Evolutionary conservation across 2,113 vertebrate genomes (phyloP).

Genomic region (Syrmaticus mikado): DNA sequence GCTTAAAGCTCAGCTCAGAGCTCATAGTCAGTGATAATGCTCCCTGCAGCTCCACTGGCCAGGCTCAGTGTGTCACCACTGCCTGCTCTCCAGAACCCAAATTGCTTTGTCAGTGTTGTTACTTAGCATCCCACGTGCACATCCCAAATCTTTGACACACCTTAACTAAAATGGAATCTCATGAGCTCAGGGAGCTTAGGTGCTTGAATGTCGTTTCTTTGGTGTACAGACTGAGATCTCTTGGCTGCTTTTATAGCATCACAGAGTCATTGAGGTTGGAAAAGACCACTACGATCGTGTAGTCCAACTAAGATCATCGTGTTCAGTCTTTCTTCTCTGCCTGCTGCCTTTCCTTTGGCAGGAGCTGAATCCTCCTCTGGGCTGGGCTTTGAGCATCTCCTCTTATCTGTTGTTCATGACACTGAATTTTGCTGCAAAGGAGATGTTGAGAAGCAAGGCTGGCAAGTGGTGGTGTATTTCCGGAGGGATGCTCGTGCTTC

Average conservation of each 20-base stretch:
- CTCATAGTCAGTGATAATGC: not conserved
- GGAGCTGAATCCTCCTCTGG: not conserved
- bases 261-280: too few species aligned
- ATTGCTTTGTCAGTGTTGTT: not conserved
- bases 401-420: not conserved
- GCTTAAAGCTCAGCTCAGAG: constrained; percentile 20
- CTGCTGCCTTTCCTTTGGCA: not conserved
- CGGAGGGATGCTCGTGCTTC: too few species aligned
- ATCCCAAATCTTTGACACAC: not conserved
- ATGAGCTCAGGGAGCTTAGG: not conserved
- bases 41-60: not conserved
- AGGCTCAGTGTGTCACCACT: not conserved
- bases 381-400: not conserved
- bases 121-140: accelerated
- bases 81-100: not conserved
- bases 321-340: not conserved
- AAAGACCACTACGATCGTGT: too few species aligned
- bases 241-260: not conserved
- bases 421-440: not conserved
- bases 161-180: not conserved
- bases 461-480: too few species aligned
- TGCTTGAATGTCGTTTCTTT: not conserved
- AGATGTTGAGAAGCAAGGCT: not conserved
- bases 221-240: not conserved
- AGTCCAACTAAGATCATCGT: too few species aligned